Conservation (phyloP, 1,140 invertebrate genomes). For the Bemisia tabaci region DNA sequence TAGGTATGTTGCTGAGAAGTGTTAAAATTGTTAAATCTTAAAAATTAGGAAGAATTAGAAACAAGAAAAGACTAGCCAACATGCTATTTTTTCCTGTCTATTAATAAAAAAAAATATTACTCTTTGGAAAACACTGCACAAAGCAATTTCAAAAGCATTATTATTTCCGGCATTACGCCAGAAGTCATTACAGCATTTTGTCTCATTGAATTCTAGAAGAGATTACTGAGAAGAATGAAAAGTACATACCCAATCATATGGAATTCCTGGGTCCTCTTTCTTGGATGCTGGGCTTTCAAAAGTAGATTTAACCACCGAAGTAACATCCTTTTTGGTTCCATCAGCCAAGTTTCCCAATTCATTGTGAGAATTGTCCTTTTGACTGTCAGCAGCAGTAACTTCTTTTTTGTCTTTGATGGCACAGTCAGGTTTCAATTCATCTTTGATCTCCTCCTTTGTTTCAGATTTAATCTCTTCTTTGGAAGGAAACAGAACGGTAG, state of each 20-base stretch:
- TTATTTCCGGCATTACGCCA: no score
- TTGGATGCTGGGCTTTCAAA: neutral
- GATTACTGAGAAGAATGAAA: no score
- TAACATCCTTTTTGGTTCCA: slow-evolving; percentile 10
- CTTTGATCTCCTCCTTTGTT: slow-evolving; percentile 18
- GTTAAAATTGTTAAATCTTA: no score
- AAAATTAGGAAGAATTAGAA: slow-evolving; percentile 2
- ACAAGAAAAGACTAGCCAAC: neutral
- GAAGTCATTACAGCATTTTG: no score
- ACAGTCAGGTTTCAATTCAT: slow-evolving; percentile 18
- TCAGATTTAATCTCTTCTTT: slow-evolving; percentile 3
- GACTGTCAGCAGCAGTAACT: neutral
- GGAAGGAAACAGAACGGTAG: neutral
- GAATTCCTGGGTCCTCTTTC: slow-evolving; percentile 62
- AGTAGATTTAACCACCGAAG: slow-evolving; percentile 11
- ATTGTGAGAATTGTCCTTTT: neutral
- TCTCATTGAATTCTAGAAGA: no score
- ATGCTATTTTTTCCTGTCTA: no score
- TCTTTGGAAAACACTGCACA: no score
- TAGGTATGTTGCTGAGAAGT: no score
- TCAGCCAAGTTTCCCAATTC: neutral
- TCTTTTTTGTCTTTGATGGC: slow-evolving; percentile 23
- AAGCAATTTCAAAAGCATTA: no score
- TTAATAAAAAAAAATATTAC: no score
- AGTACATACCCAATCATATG: slow-evolving; percentile 57